Base-by-base conservation (phyloP, 2,888 invertebrate genomes). In the Zygaena filipendulae region DNA sequence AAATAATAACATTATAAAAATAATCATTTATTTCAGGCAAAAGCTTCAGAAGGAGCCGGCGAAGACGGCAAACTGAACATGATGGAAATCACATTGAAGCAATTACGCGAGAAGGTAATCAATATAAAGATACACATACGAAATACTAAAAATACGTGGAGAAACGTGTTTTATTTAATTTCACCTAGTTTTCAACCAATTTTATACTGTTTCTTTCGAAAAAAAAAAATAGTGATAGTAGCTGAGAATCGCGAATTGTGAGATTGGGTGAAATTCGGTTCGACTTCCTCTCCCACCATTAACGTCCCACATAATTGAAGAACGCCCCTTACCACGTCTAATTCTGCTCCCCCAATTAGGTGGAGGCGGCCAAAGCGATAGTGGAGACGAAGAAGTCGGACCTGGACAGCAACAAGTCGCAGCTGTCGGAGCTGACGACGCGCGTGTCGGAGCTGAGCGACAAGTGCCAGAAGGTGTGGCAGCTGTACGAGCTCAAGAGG, bases 311-410 rank as follows among this genome's bases (percentile, higher is more conserved):
- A n/a, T n/a, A n/a, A n/a, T n/a, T n/a, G n/a, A n/a, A n/a, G n/a
- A n/a, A n/a, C n/a, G n/a, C n/a, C n/a, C n/a, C n/a, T n/a, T n/a
- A n/a, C n/a, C n/a, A n/a, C n/a, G n/a, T n/a, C n/a, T n/a, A n/a
- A n/a, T n/a, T n/a, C n/a, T 9, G 24, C n/a, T n/a, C n/a, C n/a
- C n/a, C n/a, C n/a, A n/a, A n/a, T 2, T 60, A 91, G 82, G 85
- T 90, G 25, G 87, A 86, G 39, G 89, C 91, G 30, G 85, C 92
- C 11, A 85, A 88, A 45, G 82, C 84, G n/a, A 87, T 92, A 58
- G 88, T 92, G 9, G 88, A 89, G 36, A 82, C 83, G 13, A 94
- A 92, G 69, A 85, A 89, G 52, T 66, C 84, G 3, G 94, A 95
- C 51, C 86, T 95, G 31, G 91, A 92, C 47, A 87, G 87, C 27